Base-by-base conservation (phyloP, 2,888 invertebrate genomes). In the Caenorhabditis virilis region DNA sequence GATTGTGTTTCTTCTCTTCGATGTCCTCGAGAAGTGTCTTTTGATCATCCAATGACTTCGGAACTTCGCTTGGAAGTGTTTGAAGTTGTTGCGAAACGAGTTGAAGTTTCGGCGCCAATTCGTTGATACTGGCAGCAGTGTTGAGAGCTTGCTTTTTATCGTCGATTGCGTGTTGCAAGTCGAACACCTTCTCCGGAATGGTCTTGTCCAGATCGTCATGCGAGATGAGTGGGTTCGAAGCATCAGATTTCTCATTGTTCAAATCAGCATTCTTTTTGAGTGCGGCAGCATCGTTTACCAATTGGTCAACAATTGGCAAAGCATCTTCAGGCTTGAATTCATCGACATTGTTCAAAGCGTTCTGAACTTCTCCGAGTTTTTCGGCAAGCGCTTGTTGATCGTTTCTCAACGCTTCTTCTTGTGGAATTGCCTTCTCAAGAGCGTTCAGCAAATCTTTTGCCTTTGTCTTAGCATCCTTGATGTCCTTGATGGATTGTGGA, bases 1-100 rank as follows among this genome's bases (percentile, higher is more conserved):
- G 53, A 26, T 66, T 43, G 26, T 56, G 43, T 22, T 60, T 64
- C 26, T 50, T 38, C 16, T 50, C 45, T 43, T 52, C 64, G 33
- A 57, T 39, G 50, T 65, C 61, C 47, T 69, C 69, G 36, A 69
- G 46, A n/a, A 36, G 27, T 33, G 60, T 25, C 26, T 64, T 54
- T 45, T 69, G 69, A 25, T 69, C 64, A 30, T 49, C 54, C 15
- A 61, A 50, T n/a, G 49, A 39, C 36, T 42, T 38, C 18, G 52
- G 55, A 18, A 61, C 46, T 25, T 52, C 48, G 11, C 26, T 38
- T 25, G 63, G 60, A 6, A 61, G 51, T n/a, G 61, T 41, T 47
- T 61, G 57, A 5, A 65, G 47, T 36, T 47, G 43, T 20, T 49
- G 39, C 15, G 59, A 36, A 26, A 69, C 50, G 23, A 47, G 43